phyloP scores from a whole-genome alignment of 2,888 invertebrate species.

The Microdon myrmicae region DNA sequence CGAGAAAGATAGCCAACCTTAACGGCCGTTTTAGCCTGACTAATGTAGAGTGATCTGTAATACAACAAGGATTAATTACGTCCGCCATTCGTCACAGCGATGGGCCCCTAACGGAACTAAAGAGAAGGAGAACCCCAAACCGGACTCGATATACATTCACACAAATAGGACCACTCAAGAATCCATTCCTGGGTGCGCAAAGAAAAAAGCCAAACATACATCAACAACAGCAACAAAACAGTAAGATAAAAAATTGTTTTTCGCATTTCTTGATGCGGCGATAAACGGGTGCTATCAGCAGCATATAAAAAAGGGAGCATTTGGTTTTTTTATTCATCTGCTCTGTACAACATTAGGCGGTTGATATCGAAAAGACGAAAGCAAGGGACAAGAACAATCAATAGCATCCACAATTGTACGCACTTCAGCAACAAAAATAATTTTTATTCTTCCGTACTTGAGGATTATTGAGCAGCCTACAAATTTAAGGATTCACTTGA shows the following conservation, averaged over 20 bases:
- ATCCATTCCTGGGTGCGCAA: not conserved
- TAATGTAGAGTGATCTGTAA: slow-evolving; percentile 43
- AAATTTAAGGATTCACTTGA: not conserved
- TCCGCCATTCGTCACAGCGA: slow-evolving; percentile 41
- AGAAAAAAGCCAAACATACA: slow-evolving; percentile 4
- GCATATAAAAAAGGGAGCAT: slow-evolving; percentile 5
- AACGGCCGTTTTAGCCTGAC: slow-evolving; percentile 54
- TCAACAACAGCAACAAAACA: not conserved
- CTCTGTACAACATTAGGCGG: slow-evolving; percentile 14
- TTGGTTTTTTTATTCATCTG: slow-evolving; percentile 41
- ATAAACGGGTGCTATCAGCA: slow-evolving; percentile 31
- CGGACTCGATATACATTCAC: slow-evolving; percentile 2
- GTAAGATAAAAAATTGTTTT: slow-evolving; percentile 21
- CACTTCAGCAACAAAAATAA: slow-evolving; percentile 38
- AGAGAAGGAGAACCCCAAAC: slow-evolving; percentile 28
- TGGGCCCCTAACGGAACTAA: slow-evolving; percentile 24
- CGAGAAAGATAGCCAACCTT: slow-evolving; percentile 65
- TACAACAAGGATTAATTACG: slow-evolving; percentile 46
- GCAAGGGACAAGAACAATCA: not conserved
- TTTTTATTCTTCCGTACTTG: slow-evolving; percentile 32
- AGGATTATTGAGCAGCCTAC: slow-evolving; percentile 7
- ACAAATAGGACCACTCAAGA: not conserved
- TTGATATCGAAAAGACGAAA: slow-evolving; percentile 22
- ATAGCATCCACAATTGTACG: slow-evolving; percentile 2
- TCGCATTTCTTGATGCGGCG: slow-evolving; percentile 33